A percentile compares a stretch with the other conserved stretches of the same genome.
Evolutionary conservation across 2,888 invertebrate species (phyloP).

Genomic region (Acholoe squamosa): DNA sequence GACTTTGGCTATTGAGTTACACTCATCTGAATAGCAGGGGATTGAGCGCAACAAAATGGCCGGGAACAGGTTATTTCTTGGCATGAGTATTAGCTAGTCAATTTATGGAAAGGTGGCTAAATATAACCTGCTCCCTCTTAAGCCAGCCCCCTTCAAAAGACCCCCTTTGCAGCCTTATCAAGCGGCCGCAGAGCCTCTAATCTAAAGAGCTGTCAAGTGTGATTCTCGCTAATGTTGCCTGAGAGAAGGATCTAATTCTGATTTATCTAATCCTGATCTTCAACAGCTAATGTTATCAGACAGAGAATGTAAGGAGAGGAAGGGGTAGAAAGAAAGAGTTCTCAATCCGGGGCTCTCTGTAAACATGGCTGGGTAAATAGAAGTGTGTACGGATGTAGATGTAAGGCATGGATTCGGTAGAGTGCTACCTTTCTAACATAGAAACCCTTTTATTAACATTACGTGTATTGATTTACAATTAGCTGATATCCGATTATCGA

Average conservation of each 20-base stretch:
- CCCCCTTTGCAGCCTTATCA: not conserved
- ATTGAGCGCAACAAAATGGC: not conserved
- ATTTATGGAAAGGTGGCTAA: constrained; percentile 10
- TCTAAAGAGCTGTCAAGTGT: constrained; percentile 20
- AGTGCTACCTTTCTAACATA: too few species aligned
- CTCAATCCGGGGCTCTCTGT: too few species aligned
- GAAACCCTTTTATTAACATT: too few species aligned
- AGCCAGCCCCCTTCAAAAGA: not conserved
- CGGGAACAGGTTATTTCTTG: not conserved
- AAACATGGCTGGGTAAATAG: too few species aligned
- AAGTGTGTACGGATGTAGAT: too few species aligned
- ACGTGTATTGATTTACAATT: too few species aligned
- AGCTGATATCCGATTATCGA: too few species aligned
- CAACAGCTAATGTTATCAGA: not conserved
- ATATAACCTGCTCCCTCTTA: not conserved
- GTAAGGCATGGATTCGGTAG: too few species aligned
- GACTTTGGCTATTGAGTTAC: not conserved
- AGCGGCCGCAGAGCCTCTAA: not conserved
- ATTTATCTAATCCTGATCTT: constrained; percentile 6
- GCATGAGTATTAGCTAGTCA: constrained; percentile 1
- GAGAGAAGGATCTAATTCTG: constrained; percentile 24
- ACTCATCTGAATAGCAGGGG: not conserved
- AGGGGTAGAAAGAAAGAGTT: too few species aligned
- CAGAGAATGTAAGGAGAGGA: too few species aligned
- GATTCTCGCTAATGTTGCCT: constrained; percentile 11